A percentile compares a stretch with the other conserved stretches of the same genome.
These are phyloP conservation scores for Leptothorax acervorum DNA, from an alignment of 2,888 invertebrate species.

Conservation along the genomic window DNA sequence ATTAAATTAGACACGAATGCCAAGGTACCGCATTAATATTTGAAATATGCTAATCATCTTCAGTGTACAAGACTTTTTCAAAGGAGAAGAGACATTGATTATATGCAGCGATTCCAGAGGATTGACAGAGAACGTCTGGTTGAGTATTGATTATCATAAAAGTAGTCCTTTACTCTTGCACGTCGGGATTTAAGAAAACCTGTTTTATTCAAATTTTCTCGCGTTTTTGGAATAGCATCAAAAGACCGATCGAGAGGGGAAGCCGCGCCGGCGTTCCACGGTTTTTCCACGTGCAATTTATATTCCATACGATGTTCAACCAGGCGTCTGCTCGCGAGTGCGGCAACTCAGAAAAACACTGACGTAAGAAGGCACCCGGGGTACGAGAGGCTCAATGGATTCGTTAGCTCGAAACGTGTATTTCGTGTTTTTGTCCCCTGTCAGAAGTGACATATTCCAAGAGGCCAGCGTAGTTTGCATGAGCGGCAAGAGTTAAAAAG, in stretches of 20 bases:
- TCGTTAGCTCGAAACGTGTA: conserved; percentile 67
- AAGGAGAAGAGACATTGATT: background rate
- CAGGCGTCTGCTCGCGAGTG: conserved; percentile 41
- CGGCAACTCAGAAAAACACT: conserved; percentile 54
- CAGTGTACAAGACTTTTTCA: background rate
- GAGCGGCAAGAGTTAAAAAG: conserved; percentile 68
- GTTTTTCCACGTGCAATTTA: conserved; percentile 55
- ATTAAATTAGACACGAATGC: conserved; percentile 22
- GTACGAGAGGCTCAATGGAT: conserved; percentile 65
- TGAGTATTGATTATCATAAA: conserved; percentile 43
- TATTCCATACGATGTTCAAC: conserved; percentile 36
- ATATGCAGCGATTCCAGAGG: conserved; percentile 16
- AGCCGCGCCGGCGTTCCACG: conserved; percentile 13
- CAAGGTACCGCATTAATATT: conserved; percentile 32
- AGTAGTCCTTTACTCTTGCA: conserved; percentile 25
- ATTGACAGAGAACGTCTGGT: conserved; percentile 3
- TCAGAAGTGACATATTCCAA: conserved; percentile 74
- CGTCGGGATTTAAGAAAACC: conserved; percentile 27
- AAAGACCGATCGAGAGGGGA: conserved; percentile 4
- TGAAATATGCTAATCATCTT: conserved; percentile 39
- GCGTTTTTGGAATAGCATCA: conserved; percentile 31
- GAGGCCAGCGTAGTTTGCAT: conserved; percentile 71
- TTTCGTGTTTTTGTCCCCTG: conserved; percentile 69
- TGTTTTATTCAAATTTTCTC: conserved; percentile 46
- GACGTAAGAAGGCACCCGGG: conserved; percentile 42